Evolutionary conservation across 1,140 invertebrate genomes (phyloP), one percentile per base, ranked within the genome.

Genomic region (Vanessa atalanta): DNA sequence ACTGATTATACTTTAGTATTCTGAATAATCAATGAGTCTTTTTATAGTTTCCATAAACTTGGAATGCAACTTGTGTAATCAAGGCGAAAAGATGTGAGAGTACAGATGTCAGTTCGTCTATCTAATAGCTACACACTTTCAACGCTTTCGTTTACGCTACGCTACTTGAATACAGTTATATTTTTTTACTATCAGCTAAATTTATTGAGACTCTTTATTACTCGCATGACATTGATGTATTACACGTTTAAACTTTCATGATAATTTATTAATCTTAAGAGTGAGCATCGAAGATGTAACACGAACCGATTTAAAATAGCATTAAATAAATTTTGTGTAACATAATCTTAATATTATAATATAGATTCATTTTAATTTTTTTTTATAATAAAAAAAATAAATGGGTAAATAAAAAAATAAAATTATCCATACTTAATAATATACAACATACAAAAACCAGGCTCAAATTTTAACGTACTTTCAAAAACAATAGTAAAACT

Each of bases 21-120:
- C 87, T 80, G 88, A 89, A 87, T 89, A 86, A 70, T 65, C 76
- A 90, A 89, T 87, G 77, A 85, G 65, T 77, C 64, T 69, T 79
- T 85, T 86, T 84, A 89, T 88, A 73, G 82, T 90, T 87, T 87
- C 84, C 85, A 90, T 89, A 85, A 87, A 74, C 50, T 77, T 82
- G 83, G 81, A 82, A 87, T 87, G 87, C 68, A 26, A 71, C 70
- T 78, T 75, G 79, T 79, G 77, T 81, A 78, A 77, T 77, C 71
- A 76, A 77, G 72, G 72, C 67, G 64, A 71, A 73, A 76, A 79
- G 70, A 82, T 67, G 83, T 82, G 83, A 84, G 78, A 80, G 79
- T 78, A 80, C 75, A 76, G 79, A 81, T 85, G 81, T 85, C 79
- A 82, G 76, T 77, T 78, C 74, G 79, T 82, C 78, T 75, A 77